A percentile compares a stretch with the other conserved stretches of the same genome.
phyloP scores from a whole-genome alignment of 2,888 invertebrate species.

The Heliconius sara region DNA sequence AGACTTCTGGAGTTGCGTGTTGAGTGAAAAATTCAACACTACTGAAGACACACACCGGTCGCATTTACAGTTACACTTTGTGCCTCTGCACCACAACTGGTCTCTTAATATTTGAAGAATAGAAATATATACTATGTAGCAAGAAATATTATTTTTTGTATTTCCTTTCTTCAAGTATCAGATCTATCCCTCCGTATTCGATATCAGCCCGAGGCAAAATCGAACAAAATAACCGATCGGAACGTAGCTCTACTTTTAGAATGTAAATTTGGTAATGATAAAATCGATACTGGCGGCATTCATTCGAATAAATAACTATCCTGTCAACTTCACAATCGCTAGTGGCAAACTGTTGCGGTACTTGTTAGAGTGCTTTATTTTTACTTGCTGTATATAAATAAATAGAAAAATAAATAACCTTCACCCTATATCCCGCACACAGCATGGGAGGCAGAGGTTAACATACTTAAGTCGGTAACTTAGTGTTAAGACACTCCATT shows the following conservation, averaged over 20 bases:
- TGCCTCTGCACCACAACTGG: no score
- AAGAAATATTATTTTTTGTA: not conserved
- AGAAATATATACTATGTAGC: not conserved
- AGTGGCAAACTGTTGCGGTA: conserved; percentile 6
- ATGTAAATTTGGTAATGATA: conserved; percentile 29
- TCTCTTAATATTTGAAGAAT: not conserved
- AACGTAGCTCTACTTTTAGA: conserved; percentile 22
- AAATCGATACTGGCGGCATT: conserved; percentile 23
- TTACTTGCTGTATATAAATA: not conserved
- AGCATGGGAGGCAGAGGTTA: no score
- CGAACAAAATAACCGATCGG: conserved; percentile 13
- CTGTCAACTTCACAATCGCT: conserved; percentile 19
- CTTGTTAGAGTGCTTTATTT: not conserved
- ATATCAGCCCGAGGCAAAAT: conserved; percentile 4
- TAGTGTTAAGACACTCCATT: no score
- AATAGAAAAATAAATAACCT: no score
- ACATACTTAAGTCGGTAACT: no score
- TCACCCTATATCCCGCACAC: no score
- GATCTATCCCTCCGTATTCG: not conserved
- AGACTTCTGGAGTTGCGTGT: no score
- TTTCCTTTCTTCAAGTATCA: conserved; percentile 10
- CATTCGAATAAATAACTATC: conserved; percentile 21
- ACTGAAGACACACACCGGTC: no score
- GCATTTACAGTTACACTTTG: not conserved
- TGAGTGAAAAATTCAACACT: no score